phyloP scores from a whole-genome alignment of 92 coral and sea anemone species.

The Meandrina meandrites region DNA sequence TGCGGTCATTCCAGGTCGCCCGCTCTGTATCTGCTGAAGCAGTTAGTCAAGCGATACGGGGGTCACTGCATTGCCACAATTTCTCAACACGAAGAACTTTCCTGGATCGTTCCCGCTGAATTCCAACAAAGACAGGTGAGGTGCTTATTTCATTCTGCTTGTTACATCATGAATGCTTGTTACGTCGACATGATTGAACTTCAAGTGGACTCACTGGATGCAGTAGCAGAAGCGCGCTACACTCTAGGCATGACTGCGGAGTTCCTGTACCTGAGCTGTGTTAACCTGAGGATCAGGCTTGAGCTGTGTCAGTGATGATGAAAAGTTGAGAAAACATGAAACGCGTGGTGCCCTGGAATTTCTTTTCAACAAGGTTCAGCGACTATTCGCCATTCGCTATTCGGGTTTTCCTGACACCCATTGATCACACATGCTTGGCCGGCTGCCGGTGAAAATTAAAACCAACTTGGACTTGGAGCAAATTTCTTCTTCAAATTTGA shows the following conservation, averaged over 20 bases:
- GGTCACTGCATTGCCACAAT: constrained; percentile 50
- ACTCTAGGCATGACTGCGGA: constrained; percentile 52
- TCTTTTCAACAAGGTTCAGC: constrained; percentile 41
- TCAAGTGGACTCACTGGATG: constrained; percentile 54
- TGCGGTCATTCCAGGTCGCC: constrained; percentile 47
- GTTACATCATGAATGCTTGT: too few relatives aligned
- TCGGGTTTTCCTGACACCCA: too few relatives aligned
- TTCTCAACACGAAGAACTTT: constrained; percentile 45
- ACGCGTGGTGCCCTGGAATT: constrained; percentile 28
- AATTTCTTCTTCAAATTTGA: too few relatives aligned
- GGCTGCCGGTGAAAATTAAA: too few relatives aligned
- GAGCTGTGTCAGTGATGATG: constrained; percentile 41
- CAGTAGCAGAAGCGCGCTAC: constrained; percentile 59
- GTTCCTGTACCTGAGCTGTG: constrained; percentile 59
- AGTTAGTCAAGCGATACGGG: constrained; percentile 72
- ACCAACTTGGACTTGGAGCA: too few relatives aligned
- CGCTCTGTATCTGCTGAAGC: constrained; percentile 62
- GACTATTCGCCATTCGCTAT: too few relatives aligned
- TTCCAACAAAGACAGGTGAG: constrained; percentile 14
- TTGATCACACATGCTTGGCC: too few relatives aligned
- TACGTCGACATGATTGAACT: too few relatives aligned
- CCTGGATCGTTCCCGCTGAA: constrained; percentile 70
- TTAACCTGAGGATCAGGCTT: too few relatives aligned
- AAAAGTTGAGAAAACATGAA: constrained; percentile 12
- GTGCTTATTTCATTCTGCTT: neutral